Base-by-base conservation (phyloP, 2,113 vertebrate species). In the Lampris incognitus region DNA sequence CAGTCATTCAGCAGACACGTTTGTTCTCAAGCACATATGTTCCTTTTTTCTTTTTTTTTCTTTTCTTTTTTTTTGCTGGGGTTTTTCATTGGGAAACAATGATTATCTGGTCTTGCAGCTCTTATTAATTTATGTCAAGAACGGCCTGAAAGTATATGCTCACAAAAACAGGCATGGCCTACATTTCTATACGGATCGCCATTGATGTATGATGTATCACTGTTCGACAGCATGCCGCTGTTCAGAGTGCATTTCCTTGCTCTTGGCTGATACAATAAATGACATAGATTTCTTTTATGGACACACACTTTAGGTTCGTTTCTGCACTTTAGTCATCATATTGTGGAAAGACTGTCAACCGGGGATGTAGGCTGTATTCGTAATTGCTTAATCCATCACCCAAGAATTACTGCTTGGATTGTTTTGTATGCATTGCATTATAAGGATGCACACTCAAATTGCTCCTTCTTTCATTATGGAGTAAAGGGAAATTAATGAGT, bases 1-100 rank as follows among this genome's bases (percentile, higher is more conserved):
- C 89, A 86, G 82, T 85, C 90, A 85, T 73, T 79, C 80, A 66
- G 79, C 6, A 59, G 63, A 74, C 40, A 65, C 66, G 7, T 76
- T 55, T 40, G 24, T 69, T 74, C 79, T 1, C 55, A 24, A 24
- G 24, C 24, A 24, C 24, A 24, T 24, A 24, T 24, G 24, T 24
- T 24, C 24, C 24, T 24, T 24, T 24, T 24, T 24, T 24, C 59
- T 56, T 62, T 69, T 36, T 36, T 79, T 61, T 7, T 77, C 41
- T 70, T 68, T 78, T 62, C 73, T 63, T 52, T 56, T 79, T 72
- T 80, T 49, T 85, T 62, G 50, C 9, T 9, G 51, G 68, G n/a
- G 56, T 11, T 58, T 39, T 36, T 62, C 64, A 70, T n/a, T 70
- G 48, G 80, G 57, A 13, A 56, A 49, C 66, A 54, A 49, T 44